Evolutionary conservation across 2,113 vertebrate genomes (phyloP).

Genomic region (Larimichthys polyactis): DNA sequence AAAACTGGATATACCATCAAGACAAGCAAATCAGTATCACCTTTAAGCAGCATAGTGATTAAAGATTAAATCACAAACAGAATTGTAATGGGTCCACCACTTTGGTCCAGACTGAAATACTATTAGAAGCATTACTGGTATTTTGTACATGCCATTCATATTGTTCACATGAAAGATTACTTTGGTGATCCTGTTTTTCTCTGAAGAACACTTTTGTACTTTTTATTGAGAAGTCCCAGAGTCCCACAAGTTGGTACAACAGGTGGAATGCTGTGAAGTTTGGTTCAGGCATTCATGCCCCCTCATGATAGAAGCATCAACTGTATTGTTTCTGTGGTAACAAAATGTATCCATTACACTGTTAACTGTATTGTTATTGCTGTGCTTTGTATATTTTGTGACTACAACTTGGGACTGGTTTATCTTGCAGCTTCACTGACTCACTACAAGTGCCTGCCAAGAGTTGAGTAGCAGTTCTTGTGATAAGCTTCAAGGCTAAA

Average conservation of each 20-base stretch:
- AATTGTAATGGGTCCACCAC: not conserved
- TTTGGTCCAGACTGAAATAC: not conserved
- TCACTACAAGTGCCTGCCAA: too few relatives aligned
- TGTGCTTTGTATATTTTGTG: too few relatives aligned
- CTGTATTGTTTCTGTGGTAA: too few relatives aligned
- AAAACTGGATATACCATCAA: not conserved
- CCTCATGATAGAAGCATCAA: not conserved
- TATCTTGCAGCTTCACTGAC: too few relatives aligned
- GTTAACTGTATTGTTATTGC: too few relatives aligned
- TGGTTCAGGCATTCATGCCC: not conserved
- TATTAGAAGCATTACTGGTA: not conserved
- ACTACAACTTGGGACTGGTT: too few relatives aligned
- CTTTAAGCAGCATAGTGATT: not conserved
- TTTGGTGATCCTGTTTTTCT: not conserved
- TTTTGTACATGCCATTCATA: not conserved
- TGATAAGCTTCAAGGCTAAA: too few relatives aligned
- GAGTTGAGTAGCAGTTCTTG: too few relatives aligned
- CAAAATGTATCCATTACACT: too few relatives aligned
- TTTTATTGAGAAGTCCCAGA: too few relatives aligned
- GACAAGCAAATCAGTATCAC: not conserved
- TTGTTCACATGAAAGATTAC: not conserved
- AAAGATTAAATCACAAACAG: too few relatives aligned
- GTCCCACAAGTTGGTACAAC: not conserved
- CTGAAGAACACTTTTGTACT: not conserved
- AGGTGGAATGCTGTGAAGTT: not conserved